Evolutionary conservation across 1,140 invertebrate species (phyloP), one percentile per base, ranked within the genome.

Genomic region (Luehdorfia chinensis): DNA sequence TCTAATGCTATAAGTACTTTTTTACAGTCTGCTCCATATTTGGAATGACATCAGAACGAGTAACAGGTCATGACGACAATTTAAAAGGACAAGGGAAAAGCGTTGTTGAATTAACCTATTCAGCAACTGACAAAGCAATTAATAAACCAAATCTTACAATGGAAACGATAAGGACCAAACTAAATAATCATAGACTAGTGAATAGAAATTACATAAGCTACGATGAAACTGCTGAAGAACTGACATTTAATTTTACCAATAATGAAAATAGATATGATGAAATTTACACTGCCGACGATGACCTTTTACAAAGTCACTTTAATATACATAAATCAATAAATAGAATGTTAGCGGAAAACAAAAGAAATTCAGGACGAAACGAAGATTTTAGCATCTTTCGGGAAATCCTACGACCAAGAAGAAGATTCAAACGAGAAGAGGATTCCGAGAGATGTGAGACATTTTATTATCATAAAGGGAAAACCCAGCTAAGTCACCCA

Each of bases 1-100:
- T n/a, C n/a, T n/a, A n/a, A n/a, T n/a, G n/a, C n/a, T n/a, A n/a
- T n/a, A n/a, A n/a, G n/a, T n/a, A n/a, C 45, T 47, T 74, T 71
- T 64, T 80, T 80, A 6, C 74, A 77, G 76, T 68, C 59, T 71
- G 47, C 55, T 66, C 61, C 21, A 66, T 46, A 19, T 50, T 48
- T 51, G 59, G 61, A 36, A 54, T 50, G 18, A 32, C 54, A 16
- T 62, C 58, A 27, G 58, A 60, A 16, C 47, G 46, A 59, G 51
- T 44, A 65, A 61, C 60, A 68, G 65, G 67, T 71, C 48, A 70
- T 62, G 66, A 66, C 50, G 55, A 18, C 37, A 50, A 37, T 30
- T 33, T 47, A 43, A 47, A 33, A 47, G 18, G 13, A 43, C 16
- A 50, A 47, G 31, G 41, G 16, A 14, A 51, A 21, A 19, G 14